A percentile compares a stretch with the other conserved stretches of the same genome.
Evolutionary conservation across 2,113 vertebrate species (phyloP).

Genomic region (Phrynosoma platyrhinos): DNA sequence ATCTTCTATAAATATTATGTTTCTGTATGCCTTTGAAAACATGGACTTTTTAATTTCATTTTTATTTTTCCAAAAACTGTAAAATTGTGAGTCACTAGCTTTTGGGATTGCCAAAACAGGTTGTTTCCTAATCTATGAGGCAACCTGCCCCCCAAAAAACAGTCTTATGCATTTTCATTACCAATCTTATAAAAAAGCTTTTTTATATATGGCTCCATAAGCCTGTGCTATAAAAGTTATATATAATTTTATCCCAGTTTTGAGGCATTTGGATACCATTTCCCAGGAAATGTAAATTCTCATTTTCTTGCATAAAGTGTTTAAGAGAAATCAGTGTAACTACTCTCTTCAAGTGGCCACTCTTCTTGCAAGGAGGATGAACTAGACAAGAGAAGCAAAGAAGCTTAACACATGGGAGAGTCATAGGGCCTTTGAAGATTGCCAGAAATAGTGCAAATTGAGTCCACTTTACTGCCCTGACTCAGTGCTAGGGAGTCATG

Average conservation of each 20-base stretch:
- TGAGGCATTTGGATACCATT: slow-evolving; percentile 66
- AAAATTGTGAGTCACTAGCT: slow-evolving; percentile 67
- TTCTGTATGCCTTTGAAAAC: slow-evolving; percentile 68
- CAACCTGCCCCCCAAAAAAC: slow-evolving; percentile 41
- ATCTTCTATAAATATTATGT: slow-evolving; percentile 70
- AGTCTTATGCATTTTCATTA: slow-evolving; percentile 69
- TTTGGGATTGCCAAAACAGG: slow-evolving; percentile 60
- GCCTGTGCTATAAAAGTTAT: slow-evolving; percentile 55
- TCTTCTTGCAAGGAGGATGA: slow-evolving; percentile 26
- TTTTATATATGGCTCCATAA: slow-evolving; percentile 65
- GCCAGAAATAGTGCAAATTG: no score
- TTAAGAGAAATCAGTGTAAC: slow-evolving; percentile 41
- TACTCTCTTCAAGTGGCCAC: slow-evolving; percentile 52
- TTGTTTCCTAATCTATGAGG: slow-evolving; percentile 64
- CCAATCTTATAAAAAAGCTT: slow-evolving; percentile 64
- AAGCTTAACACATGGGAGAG: background rate
- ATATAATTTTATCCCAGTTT: slow-evolving; percentile 62
- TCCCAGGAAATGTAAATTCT: slow-evolving; percentile 67
- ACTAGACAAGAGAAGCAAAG: background rate
- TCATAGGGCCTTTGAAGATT: no score
- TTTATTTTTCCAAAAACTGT: slow-evolving; percentile 77
- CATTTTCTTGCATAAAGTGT: slow-evolving; percentile 45
- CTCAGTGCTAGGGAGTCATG: no score
- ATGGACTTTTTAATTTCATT: slow-evolving; percentile 73
- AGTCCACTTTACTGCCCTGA: no score